phyloP scores from a whole-genome alignment of 2,888 invertebrate species.

The Alentia gelatinosa region DNA sequence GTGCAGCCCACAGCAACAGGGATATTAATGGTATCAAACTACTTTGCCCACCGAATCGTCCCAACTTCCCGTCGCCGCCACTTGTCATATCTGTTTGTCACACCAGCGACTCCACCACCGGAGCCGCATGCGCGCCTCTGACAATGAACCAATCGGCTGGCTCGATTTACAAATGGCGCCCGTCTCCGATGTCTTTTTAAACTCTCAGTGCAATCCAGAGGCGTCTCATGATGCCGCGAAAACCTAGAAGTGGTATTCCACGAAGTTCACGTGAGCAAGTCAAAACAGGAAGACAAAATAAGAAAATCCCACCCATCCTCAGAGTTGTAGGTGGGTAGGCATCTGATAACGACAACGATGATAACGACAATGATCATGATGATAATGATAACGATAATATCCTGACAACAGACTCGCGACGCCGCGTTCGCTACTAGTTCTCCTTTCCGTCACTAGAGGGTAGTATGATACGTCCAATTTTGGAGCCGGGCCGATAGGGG shows the following conservation, averaged over 20 bases:
- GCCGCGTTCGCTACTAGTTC: too few species aligned
- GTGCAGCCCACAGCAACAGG: not conserved
- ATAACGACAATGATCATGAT: too few species aligned
- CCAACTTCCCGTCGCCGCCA: not conserved
- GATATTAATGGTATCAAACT: not conserved
- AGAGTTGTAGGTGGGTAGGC: too few species aligned
- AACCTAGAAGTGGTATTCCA: not conserved
- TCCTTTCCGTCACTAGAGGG: too few species aligned
- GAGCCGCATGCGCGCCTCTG: not conserved
- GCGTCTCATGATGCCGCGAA: not conserved
- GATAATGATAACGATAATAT: too few species aligned
- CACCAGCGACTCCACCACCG: not conserved
- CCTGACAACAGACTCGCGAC: too few species aligned
- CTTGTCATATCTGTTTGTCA: conserved; percentile 17
- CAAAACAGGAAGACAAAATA: too few species aligned
- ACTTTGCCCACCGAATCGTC: not conserved
- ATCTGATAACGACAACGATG: too few species aligned
- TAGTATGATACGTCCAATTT: too few species aligned
- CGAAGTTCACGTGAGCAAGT: not conserved
- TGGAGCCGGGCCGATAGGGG: too few species aligned
- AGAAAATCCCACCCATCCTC: too few species aligned
- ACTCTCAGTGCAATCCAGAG: not conserved
- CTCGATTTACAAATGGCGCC: conserved; percentile 30
- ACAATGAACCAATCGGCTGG: conserved; percentile 26
- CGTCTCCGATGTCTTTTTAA: not conserved